A percentile compares a stretch with the other conserved stretches of the same genome.
Evolutionary conservation across 2,888 invertebrate species (phyloP).

Genomic region (Bugula neritina): DNA sequence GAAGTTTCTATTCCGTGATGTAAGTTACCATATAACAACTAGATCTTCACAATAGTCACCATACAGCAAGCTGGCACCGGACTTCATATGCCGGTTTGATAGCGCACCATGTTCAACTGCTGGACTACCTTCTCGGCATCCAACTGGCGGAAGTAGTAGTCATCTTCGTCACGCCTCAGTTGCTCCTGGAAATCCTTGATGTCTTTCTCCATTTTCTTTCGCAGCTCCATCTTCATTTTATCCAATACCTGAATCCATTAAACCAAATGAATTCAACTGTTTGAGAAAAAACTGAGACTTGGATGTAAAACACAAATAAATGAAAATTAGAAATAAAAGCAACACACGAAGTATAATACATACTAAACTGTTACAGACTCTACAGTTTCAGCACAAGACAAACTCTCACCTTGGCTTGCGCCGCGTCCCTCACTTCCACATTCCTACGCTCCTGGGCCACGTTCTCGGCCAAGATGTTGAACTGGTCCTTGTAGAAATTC

Average conservation of each 20-base stretch:
- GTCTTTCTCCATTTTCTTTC: conserved; percentile 50
- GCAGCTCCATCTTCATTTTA: conserved; percentile 47
- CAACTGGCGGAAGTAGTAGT: conserved; percentile 48
- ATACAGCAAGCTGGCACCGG: too few relatives aligned
- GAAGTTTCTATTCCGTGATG: too few relatives aligned
- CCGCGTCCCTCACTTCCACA: conserved; percentile 40
- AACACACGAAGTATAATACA: too few relatives aligned
- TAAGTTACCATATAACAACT: too few relatives aligned
- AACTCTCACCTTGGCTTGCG: conserved; percentile 46
- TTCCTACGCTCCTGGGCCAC: conserved; percentile 43
- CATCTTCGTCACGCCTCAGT: conserved; percentile 48
- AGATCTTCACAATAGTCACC: too few relatives aligned
- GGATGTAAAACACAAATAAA: too few relatives aligned
- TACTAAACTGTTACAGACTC: too few relatives aligned
- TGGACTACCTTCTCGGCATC: conserved; percentile 49
- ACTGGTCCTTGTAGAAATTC: conserved; percentile 52
- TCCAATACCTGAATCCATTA: conserved; percentile 40
- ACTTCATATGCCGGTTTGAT: conserved; percentile 32
- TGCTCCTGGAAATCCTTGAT: conserved; percentile 48
- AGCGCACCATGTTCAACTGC: conserved; percentile 43
- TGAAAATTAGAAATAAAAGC: too few relatives aligned
- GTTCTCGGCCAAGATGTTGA: conserved; percentile 47
- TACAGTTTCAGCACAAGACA: too few relatives aligned
- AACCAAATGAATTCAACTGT: too few relatives aligned
- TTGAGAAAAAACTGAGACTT: too few relatives aligned